Percentiles rank a stretch among this genome's conserved stretches.
Conservation (phyloP, 2,888 invertebrate species). For the Drosophila formosana region DNA sequence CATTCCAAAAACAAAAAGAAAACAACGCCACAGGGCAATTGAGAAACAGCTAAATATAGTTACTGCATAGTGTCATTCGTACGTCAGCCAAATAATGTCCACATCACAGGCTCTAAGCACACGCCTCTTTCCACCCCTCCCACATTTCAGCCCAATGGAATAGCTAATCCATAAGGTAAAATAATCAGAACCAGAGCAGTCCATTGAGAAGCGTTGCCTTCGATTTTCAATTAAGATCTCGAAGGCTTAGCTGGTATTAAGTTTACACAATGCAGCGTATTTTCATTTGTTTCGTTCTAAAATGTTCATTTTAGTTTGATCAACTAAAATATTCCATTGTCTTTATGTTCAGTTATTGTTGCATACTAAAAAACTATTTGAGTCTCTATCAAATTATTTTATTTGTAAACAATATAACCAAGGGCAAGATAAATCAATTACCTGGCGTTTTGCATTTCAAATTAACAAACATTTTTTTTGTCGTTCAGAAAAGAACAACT, state of each 20-base stretch:
- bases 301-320: not conserved
- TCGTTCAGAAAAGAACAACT: too few relatives aligned
- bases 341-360: too few relatives aligned
- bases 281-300: not conserved
- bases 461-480: too few relatives aligned
- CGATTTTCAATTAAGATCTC: not conserved
- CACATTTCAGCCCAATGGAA: constrained; percentile 5
- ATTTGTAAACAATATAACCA: too few relatives aligned
- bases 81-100: not conserved
- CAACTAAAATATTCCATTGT: not conserved
- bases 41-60: constrained; percentile 63
- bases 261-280: not conserved
- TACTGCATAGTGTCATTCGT: constrained; percentile 2
- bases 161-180: constrained; percentile 22
- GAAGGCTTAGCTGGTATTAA: not conserved
- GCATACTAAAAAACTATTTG: too few relatives aligned
- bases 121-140: too few relatives aligned
- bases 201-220: not conserved
- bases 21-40: constrained; percentile 29
- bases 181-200: not conserved
- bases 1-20: constrained; percentile 45
- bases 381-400: too few relatives aligned
- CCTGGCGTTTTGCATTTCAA: too few relatives aligned
- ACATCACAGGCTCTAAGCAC: not conserved
- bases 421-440: too few relatives aligned